These are phyloP conservation scores for Mionectes macconnelli DNA, from an alignment of 2,113 vertebrate species.

Conservation along the genomic window DNA sequence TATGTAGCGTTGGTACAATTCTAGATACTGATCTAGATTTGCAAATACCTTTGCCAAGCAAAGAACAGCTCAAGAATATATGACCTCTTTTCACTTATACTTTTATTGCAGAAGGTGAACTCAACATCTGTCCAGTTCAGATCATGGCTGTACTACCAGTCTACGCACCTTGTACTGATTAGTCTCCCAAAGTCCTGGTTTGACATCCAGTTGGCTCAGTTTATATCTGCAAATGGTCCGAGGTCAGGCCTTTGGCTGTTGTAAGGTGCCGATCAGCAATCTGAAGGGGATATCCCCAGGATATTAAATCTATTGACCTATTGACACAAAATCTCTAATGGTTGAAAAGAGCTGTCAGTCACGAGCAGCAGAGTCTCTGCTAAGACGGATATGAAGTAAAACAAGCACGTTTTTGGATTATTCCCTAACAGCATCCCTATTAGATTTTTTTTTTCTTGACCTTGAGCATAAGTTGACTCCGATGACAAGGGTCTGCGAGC, in stretches of 20 bases:
- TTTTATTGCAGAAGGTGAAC: neutral
- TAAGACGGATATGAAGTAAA: conserved; percentile 6
- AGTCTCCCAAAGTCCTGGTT: neutral
- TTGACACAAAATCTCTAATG: conserved; percentile 26
- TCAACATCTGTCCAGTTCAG: neutral
- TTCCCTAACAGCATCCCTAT: neutral
- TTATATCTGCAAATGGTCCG: neutral
- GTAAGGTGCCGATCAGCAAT: neutral
- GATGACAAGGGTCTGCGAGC: neutral
- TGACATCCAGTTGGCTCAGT: neutral
- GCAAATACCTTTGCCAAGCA: neutral
- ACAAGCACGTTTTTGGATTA: neutral
- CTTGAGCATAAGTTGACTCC: neutral
- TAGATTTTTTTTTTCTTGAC: neutral
- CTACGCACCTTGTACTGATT: neutral
- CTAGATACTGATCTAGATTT: neutral
- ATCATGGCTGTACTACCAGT: neutral
- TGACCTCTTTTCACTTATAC: neutral
- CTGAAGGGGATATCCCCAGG: conserved; percentile 22
- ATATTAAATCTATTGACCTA: conserved; percentile 59
- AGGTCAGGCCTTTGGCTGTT: conserved; percentile 28
- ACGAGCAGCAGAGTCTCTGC: neutral
- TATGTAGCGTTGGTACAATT: neutral
- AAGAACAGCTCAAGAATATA: neutral
- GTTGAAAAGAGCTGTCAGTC: conserved; percentile 36